Conservation (phyloP, 2,797 vertebrate species). For the Setipinna tenuifilis region DNA sequence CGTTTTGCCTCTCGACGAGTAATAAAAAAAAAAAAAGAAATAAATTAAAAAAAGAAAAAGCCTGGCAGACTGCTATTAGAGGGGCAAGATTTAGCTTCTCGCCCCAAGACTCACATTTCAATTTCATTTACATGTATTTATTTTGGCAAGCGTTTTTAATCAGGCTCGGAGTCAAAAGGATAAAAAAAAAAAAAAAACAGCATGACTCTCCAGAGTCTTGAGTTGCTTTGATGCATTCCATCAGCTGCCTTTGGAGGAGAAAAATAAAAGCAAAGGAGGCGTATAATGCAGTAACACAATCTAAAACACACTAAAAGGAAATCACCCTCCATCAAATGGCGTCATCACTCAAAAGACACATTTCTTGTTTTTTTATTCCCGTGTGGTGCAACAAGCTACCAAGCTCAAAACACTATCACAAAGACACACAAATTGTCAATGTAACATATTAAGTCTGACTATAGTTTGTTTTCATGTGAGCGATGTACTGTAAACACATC, state of each 20-base stretch:
- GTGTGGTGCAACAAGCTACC: background rate
- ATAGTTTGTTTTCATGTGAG: too few relatives aligned
- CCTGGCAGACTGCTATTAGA: background rate
- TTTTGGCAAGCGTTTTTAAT: background rate
- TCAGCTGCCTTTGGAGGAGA: too few relatives aligned
- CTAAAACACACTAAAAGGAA: too few relatives aligned
- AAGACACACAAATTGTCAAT: background rate
- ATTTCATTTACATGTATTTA: slow-evolving; percentile 17
- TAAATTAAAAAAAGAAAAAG: background rate
- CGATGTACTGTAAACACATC: too few relatives aligned
- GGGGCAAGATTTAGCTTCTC: background rate
- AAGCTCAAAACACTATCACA: background rate
- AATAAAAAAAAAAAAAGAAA: too few relatives aligned
- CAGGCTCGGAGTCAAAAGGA: background rate
- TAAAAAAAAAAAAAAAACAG: background rate
- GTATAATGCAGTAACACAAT: too few relatives aligned
- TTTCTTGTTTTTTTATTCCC: background rate
- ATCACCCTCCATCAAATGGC: too few relatives aligned
- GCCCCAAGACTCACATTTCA: background rate
- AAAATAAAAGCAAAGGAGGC: too few relatives aligned
- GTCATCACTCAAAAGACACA: too few relatives aligned
- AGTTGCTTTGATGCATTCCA: background rate
- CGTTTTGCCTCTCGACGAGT: background rate
- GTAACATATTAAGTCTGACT: too few relatives aligned
- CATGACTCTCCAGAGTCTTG: background rate